A percentile compares a stretch with the other conserved stretches of the same genome.
Conservation (phyloP, 2,797 vertebrate species). For the Staurois parvus region DNA sequence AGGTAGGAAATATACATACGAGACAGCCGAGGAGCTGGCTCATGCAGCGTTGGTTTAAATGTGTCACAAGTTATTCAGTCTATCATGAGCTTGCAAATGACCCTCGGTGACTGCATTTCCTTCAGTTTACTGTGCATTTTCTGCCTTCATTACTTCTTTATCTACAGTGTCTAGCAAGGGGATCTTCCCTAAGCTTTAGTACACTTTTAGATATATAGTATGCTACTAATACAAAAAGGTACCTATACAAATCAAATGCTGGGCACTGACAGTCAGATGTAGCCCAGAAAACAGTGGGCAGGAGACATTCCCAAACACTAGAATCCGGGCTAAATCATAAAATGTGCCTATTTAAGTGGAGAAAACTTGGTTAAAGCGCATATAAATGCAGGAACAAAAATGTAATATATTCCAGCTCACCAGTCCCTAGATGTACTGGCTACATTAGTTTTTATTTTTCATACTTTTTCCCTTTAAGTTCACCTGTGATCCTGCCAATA, state of each 20-base stretch:
- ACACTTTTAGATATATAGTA: background rate
- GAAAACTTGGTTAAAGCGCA: no score
- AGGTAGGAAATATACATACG: conserved; percentile 33
- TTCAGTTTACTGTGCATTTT: background rate
- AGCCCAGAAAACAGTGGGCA: no score
- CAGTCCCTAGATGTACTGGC: no score
- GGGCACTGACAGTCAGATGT: background rate
- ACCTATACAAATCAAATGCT: background rate
- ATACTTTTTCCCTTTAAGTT: no score
- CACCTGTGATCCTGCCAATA: no score
- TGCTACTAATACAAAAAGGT: background rate
- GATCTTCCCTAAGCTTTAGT: no score
- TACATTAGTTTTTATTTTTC: no score
- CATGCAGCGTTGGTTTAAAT: conserved; percentile 45
- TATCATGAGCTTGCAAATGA: conserved; percentile 17
- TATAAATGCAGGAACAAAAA: no score
- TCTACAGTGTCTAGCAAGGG: background rate
- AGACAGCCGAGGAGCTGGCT: conserved; percentile 20
- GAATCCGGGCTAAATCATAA: no score
- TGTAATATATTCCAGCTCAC: no score
- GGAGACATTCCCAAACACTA: no score
- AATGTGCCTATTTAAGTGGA: no score
- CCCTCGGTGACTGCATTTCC: background rate
- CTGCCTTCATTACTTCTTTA: background rate
- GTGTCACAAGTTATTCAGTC: conserved; percentile 33